A percentile compares a stretch with the other conserved stretches of the same genome.
phyloP scores from a whole-genome alignment of 1,140 invertebrate species.

The Asbolus verrucosus region DNA sequence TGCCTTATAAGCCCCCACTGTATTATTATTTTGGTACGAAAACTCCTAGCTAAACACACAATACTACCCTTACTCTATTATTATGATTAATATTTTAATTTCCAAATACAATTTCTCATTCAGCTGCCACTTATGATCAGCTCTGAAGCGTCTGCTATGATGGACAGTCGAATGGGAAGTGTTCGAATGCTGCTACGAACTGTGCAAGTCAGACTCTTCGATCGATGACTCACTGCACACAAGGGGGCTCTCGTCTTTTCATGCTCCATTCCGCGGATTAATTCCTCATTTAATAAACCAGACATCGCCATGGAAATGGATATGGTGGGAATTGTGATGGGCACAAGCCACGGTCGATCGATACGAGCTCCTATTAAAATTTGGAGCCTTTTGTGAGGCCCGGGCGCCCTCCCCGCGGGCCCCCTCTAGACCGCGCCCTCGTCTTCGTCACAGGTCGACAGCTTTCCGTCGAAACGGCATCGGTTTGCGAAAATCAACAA shows the following conservation, averaged over 20 bases:
- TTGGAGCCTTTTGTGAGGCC: background rate
- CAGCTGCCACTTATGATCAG: constrained; percentile 35
- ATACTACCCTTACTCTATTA: constrained; percentile 29
- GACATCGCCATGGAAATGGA: constrained; percentile 2
- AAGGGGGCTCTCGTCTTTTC: constrained; percentile 38
- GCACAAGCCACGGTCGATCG: background rate
- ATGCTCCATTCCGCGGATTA: background rate
- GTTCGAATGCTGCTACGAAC: constrained; percentile 42
- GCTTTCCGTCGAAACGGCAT: no score
- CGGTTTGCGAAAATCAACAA: no score
- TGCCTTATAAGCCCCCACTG: background rate
- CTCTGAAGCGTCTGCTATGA: constrained; percentile 42
- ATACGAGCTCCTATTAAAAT: background rate
- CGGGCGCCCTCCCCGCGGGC: background rate
- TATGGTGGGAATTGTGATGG: background rate
- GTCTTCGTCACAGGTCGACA: no score
- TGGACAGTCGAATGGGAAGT: constrained; percentile 54
- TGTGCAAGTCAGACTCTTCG: constrained; percentile 52
- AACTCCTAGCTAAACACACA: constrained; percentile 5
- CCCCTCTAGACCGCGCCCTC: no score
- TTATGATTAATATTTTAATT: constrained; percentile 29
- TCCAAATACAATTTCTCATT: constrained; percentile 15
- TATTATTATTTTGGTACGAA: constrained; percentile 32
- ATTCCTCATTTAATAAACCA: constrained; percentile 5
- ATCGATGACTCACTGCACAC: constrained; percentile 51